Base-by-base conservation (phyloP, 2,888 invertebrate species). In the Folsomia candida region DNA sequence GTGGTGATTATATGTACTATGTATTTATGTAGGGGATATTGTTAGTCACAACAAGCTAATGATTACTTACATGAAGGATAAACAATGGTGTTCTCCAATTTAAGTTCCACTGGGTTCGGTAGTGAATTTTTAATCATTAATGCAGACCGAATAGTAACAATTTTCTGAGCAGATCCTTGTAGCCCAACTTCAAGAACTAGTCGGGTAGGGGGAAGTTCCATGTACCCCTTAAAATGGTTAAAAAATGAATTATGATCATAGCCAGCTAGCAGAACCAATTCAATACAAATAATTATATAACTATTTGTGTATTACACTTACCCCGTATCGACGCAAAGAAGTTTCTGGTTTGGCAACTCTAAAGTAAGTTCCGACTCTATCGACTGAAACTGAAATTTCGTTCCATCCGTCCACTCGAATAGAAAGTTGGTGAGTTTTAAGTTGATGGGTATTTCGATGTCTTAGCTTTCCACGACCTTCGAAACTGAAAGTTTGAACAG, bases 361-460 rank as follows among this genome's bases (percentile, higher is more conserved):
- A 82, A 97, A 98, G 85, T 91, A 98, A 58, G 92, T 89, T 1
- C 98, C 98, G 25, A 97, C 97, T 83, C 93, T 90, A 84, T 99
- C 98, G 0, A 99, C 93, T 9, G 95, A 93, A 20, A 99, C 91
- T n/a, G n/a, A n/a, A n/a, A 94, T 88, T 47, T 88, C 86, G 76
- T 90, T 87, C 95, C 97, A 98, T 66, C 94, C 95, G 79, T 94
- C 92, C 25, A 98, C 90, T 67, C 91, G 88, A 51, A 97, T 91
- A 54, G 90, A 88, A 74, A 99, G 87, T 84, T 96, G 95, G 85
- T 95, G 94, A 81, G 92, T 87, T 80, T 89, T 87, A 78, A 90
- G 86, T 81, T 89, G 88, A 82, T 92, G 92, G 0, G 91, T 90
- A 82, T 91, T 90, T 81, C 87, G 86, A 81, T 89, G 91, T 54